Evolutionary conservation across 2,113 vertebrate genomes (phyloP), one percentile per base, ranked within the genome.

Genomic region (Callaeas wilsoni): DNA sequence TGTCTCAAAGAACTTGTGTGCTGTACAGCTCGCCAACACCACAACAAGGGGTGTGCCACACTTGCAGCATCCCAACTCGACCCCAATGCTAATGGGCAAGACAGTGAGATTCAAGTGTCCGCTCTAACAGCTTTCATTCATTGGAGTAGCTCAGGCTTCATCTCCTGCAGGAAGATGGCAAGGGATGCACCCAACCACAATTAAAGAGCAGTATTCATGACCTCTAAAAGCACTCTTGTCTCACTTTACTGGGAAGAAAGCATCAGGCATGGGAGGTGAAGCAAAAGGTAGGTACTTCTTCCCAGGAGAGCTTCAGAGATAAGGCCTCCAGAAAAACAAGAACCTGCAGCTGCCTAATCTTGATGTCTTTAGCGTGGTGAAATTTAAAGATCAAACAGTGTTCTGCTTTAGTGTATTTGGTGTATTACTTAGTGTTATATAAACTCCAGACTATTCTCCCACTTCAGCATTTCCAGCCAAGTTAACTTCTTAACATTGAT

Each of bases 1-100:
- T 21, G 12, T 39, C 52, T 46, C n/a, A 5, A 55, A 74, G 42
- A 70, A 37, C 17, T 60, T 27, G 10, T 9, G 47, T 23, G 37
- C 47, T 42, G 27, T 13, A 35, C 26, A 82, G 37, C 22, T 18
- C 46, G 50, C 17, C 4, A 5, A 25, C 79, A 56, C 16, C 16
- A 2, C 37, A 37, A 37, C 7, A 6, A 73, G n/a, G 13, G 2
- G 3, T 4, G 7, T 2, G 1, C 18, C 42, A 81, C 65, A 55
- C 50, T 15, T 4, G 0, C 1, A 4, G 65, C 0, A 0, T 75
- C 52, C 35, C 60, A 78, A 2, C 64, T 46, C 29, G 7, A 46
- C 29, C 59, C 5, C 10, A 0, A 30, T 0, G 1, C 29, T 49
- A 37, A 41, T 1, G 11, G 13, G 33, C 4, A 1, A 47, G 22